Evolutionary conservation across 2,888 invertebrate species (phyloP).

Genomic region (Thelaira solivaga): DNA sequence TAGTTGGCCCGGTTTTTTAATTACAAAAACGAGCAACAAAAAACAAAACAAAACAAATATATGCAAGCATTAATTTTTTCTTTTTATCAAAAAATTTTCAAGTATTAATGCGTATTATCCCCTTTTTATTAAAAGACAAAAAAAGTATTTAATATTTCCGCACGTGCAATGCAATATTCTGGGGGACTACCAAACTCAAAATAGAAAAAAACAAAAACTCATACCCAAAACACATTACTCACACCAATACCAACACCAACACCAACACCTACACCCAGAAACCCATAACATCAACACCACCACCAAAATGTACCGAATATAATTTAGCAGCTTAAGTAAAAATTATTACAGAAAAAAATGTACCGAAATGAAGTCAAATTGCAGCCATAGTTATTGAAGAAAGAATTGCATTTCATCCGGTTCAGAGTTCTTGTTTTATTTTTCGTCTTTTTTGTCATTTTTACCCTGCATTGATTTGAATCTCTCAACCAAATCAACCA

Average conservation of each 20-base stretch:
- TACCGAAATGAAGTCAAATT: slow-evolving; percentile 33
- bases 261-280: background rate
- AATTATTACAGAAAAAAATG: background rate
- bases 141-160: slow-evolving; percentile 52
- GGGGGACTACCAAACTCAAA: background rate
- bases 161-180: slow-evolving; percentile 45
- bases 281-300: background rate
- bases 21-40: slow-evolving; percentile 7
- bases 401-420: slow-evolving; percentile 45
- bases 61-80: background rate
- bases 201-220: background rate
- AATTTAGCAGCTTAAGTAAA: slow-evolving; percentile 3
- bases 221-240: slow-evolving; percentile 31
- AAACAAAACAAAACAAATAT: too few species aligned
- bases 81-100: slow-evolving; percentile 38
- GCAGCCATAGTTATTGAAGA: slow-evolving; percentile 37
- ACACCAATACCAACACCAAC: slow-evolving; percentile 34
- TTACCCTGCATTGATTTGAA: slow-evolving; percentile 47
- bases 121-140: slow-evolving; percentile 36
- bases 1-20: slow-evolving; percentile 2
- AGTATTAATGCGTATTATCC: slow-evolving; percentile 42
- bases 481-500: slow-evolving; percentile 16
- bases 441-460: background rate
- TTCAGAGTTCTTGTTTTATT: slow-evolving; percentile 30
- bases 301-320: slow-evolving; percentile 24